Evolutionary conservation across 2,888 invertebrate species (phyloP), one percentile per base, ranked within the genome.

Genomic region (Panopea generosa): DNA sequence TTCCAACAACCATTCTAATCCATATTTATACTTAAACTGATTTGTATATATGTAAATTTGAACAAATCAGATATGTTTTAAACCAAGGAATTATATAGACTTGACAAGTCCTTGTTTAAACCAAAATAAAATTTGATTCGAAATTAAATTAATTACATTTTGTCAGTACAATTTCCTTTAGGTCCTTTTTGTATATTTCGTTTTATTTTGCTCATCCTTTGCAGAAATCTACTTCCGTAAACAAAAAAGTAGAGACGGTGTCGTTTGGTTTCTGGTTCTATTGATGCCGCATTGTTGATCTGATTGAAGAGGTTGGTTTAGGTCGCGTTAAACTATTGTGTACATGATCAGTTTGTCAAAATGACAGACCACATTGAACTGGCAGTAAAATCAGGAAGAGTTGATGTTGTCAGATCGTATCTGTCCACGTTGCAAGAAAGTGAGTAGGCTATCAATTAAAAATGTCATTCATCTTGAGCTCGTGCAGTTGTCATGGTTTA

Each of bases 381-480:
- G 72, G 94, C 94, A 59, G 94, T 95, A 70, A 93, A 93, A 82
- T 93, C 93, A 78, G 94, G 94, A 55, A 92, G 94, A 73, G 94
- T 94, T 47, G 95, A 95, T 86, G 94, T 95, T 77, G 93, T 95
- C 47, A 93, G 94, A 84, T 93, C 94, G 29, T 91, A 94, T 47
- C 89, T 95, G 65, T 94, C 94, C 79, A 94, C 94, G 71, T 94
- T 94, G 82, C 90, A 94, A 92, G 92, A 94, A 90, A 89, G 93
- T 93, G 89, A 88, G 86, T 20, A n/a, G n/a, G n/a, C n/a, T n/a
- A 11, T 53, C 24, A 88, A 86, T n/a, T n/a, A n/a, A n/a, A n/a
- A n/a, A n/a, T n/a, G n/a, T n/a, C n/a, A n/a, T n/a, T n/a, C n/a
- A n/a, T n/a, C n/a, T n/a, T n/a, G n/a, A n/a, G n/a, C n/a, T n/a